Percentiles rank a stretch among this genome's conserved stretches.
Evolutionary conservation across 1,140 invertebrate genomes (phyloP).

Genomic region (Dreissena rostriformis): DNA sequence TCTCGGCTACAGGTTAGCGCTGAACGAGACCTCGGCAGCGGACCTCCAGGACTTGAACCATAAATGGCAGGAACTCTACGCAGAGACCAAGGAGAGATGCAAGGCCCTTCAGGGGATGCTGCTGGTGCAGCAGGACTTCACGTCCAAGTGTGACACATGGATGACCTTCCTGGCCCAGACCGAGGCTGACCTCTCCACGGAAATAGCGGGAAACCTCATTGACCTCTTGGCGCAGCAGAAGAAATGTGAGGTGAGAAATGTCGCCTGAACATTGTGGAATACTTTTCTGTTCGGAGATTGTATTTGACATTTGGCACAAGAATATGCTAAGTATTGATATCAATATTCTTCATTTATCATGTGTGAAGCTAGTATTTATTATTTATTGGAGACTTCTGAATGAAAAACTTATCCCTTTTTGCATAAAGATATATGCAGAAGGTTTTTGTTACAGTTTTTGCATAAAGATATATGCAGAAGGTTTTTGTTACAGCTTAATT

Average conservation of each 20-base stretch:
- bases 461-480: no score
- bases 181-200: conserved; percentile 71
- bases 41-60: conserved; percentile 74
- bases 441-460: no score
- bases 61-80: conserved; percentile 70
- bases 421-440: no score
- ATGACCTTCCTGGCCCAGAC: conserved; percentile 77
- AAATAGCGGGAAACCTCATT: conserved; percentile 73
- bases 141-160: conserved; percentile 78
- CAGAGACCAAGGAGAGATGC: conserved; percentile 69
- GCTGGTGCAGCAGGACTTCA: conserved; percentile 76
- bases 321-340: no score
- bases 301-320: no score
- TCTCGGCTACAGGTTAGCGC: conserved; percentile 74
- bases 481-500: no score
- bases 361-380: no score
- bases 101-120: conserved; percentile 70
- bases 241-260: conserved; percentile 73
- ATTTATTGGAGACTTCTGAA: no score
- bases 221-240: conserved; percentile 74
- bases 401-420: no score
- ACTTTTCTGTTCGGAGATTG: no score
- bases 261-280: not conserved
- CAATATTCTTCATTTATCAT: no score
- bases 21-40: conserved; percentile 68